Evolutionary conservation across 2,113 vertebrate species (phyloP).

Genomic region (Catagonus wagneri): DNA sequence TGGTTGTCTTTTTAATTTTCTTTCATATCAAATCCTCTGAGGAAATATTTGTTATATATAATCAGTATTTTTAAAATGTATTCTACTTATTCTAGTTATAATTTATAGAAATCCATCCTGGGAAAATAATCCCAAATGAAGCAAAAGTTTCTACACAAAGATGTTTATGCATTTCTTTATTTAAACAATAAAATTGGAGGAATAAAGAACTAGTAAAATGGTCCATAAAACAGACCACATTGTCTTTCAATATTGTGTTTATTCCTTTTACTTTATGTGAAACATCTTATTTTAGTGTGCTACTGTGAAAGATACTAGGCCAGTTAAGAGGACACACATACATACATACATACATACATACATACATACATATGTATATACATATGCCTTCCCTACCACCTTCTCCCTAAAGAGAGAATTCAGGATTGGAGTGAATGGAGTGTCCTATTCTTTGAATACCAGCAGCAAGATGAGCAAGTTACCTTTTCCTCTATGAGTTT

Average conservation of each 20-base stretch:
- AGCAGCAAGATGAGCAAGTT: background rate
- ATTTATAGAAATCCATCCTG: background rate
- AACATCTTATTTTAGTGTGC: background rate
- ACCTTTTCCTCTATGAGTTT: background rate
- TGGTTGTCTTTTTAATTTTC: background rate
- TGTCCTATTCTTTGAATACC: background rate
- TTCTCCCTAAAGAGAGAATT: background rate
- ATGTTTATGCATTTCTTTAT: background rate
- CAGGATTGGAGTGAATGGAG: background rate
- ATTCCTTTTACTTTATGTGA: background rate
- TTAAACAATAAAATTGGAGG: conserved; percentile 28
- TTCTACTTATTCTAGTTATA: background rate
- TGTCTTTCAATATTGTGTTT: conserved; percentile 1
- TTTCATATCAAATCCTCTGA: background rate
- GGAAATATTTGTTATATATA: background rate
- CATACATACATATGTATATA: too few species aligned
- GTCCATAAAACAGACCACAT: background rate
- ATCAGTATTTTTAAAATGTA: background rate
- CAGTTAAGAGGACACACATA: background rate
- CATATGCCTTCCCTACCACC: background rate
- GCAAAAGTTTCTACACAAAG: background rate
- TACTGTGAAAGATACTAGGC: background rate
- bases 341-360: background rate
- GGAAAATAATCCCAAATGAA: background rate
- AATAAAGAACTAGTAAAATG: background rate